These are phyloP conservation scores for Epiblema foenella DNA, from an alignment of 2,888 invertebrate species.

Conservation along the genomic window DNA sequence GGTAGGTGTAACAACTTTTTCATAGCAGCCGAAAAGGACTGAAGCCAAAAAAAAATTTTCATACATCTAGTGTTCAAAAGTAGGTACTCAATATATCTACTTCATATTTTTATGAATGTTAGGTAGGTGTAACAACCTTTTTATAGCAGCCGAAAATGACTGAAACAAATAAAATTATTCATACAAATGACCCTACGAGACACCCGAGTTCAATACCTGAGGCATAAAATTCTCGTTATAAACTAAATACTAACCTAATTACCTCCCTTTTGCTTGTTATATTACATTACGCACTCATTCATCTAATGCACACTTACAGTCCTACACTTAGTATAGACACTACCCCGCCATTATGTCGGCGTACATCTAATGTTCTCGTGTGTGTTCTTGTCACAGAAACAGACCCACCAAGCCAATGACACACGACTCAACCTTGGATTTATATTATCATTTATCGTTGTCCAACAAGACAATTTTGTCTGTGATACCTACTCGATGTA, in stretches of 20 bases:
- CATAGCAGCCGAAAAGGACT: no score
- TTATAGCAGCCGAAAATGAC: no score
- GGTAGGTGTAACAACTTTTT: no score
- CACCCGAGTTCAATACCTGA: neutral
- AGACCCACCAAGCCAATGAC: slow-evolving; percentile 19
- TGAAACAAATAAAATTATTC: no score
- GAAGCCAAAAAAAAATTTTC: no score
- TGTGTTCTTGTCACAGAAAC: slow-evolving; percentile 36
- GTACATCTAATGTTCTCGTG: slow-evolving; percentile 26
- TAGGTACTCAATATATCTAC: no score
- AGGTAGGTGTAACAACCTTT: no score
- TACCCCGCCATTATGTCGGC: slow-evolving; percentile 35
- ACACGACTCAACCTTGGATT: neutral
- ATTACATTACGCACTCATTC: slow-evolving; percentile 6
- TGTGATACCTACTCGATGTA: neutral
- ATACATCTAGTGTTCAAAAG: no score
- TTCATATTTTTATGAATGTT: no score
- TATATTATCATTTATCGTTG: neutral
- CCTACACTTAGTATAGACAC: slow-evolving; percentile 22
- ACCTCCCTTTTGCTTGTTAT: neutral
- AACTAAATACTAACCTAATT: neutral
- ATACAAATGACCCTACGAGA: no score
- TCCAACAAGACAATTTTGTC: neutral
- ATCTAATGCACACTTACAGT: slow-evolving; percentile 38
- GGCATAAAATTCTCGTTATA: neutral